Conservation (phyloP, 2,797 vertebrate genomes). For the Gymnocypris eckloni region DNA sequence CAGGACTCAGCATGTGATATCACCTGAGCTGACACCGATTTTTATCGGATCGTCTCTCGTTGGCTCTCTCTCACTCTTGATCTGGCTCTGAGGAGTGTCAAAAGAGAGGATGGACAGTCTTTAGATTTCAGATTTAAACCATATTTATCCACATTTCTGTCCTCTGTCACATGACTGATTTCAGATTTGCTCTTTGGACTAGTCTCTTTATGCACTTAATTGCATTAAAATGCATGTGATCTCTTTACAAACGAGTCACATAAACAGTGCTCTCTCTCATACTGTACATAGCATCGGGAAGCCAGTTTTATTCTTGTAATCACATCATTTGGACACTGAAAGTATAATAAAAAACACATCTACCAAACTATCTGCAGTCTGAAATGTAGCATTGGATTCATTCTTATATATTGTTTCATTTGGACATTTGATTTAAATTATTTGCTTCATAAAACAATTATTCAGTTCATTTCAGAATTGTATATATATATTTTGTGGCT, state of each 20-base stretch:
- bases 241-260: not conserved
- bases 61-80: slow-evolving; percentile 40
- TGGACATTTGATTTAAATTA: not conserved
- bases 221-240: not conserved
- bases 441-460: not conserved
- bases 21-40: slow-evolving; percentile 41
- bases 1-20: slow-evolving; percentile 45
- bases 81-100: slow-evolving; percentile 12
- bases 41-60: slow-evolving; percentile 22
- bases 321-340: not conserved
- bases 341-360: not conserved
- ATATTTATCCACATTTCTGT: not conserved
- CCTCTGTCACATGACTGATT: not conserved
- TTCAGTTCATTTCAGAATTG: not conserved
- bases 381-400: not conserved
- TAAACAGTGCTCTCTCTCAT: not conserved
- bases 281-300: not conserved
- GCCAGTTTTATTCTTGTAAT: not conserved
- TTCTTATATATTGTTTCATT: not conserved
- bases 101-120: not conserved
- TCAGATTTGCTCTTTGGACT: not conserved
- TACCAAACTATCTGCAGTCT: not conserved
- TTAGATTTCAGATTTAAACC: not conserved
- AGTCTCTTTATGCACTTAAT: not conserved
- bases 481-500: not conserved